Base-by-base conservation (phyloP, 2,797 vertebrate species). In the Dermochelys coriacea region DNA sequence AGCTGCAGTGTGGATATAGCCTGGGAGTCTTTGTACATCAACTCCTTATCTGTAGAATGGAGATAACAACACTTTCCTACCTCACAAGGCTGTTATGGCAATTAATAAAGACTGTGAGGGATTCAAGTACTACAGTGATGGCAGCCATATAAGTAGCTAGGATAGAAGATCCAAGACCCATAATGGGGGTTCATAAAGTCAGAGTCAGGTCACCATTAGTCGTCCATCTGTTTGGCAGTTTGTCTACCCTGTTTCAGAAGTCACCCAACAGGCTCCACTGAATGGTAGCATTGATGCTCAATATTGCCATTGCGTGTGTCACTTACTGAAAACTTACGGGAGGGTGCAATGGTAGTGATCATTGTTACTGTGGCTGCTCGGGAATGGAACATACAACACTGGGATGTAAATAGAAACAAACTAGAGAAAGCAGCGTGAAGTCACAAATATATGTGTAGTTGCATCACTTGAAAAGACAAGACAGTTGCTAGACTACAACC, bases 241-340 rank as follows among this genome's bases (percentile, higher is more conserved):
- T 77, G 18, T 37, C 5, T 10, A 3, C 6, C 5, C 1, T 5
- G 1, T 52, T 78, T 27, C 5, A 31, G 18, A 79, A 37, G 78
- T 45, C 31, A 50, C 14, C 23, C 31, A 23, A 45, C 9, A n/a
- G 49, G 19, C 88, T n/a, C 12, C 68, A 37, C 54, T 5, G 29
- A 77, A 49, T 23, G 3, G 1, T 31, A n/a, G 49, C 29, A 34
- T 2, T 0, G 6, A 19, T 95, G 78, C 91, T 90, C 41, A 7
- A 37, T 78, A 31, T 74, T 29, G 95, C 97, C 98, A 97, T 96
- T 86, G 94, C 97, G 97, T 98, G 98, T 97, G 98, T 97, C 97
- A 97, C 94, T 47, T 29, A 92, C 37, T 94, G 91, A 85, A 59
- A 55, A 81, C 91, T 97, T 92, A 74, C 50, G 80, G 82, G 74